phyloP scores from a whole-genome alignment of 1,140 invertebrate genomes.

The Polypedilum pembai region DNA sequence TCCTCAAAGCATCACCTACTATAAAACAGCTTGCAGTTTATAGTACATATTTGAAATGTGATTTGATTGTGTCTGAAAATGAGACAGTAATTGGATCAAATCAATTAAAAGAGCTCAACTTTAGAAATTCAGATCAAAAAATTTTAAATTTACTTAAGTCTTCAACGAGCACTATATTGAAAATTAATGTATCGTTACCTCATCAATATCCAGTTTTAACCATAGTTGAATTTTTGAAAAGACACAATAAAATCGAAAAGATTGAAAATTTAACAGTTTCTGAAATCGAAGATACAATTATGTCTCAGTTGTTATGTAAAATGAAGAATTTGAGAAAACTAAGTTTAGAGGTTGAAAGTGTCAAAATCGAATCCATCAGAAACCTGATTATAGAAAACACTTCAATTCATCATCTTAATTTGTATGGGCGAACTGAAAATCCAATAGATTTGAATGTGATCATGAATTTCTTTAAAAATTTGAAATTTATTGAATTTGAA shows the following conservation, averaged over 20 bases:
- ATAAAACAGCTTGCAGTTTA: not conserved
- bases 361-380: not conserved
- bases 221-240: not conserved
- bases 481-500: not conserved
- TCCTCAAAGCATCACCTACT: not conserved
- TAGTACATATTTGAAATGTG: not conserved
- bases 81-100: not conserved
- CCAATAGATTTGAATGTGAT: not conserved
- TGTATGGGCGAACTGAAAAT: not conserved
- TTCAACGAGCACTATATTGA: not conserved
- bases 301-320: not conserved
- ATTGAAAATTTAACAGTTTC: not conserved
- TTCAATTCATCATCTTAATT: not conserved
- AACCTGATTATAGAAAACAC: not conserved
- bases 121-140: slow-evolving; percentile 20
- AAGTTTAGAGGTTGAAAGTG: not conserved
- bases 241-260: not conserved
- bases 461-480: not conserved
- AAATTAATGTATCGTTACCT: not conserved
- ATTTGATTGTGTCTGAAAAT: not conserved
- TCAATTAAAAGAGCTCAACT: not conserved
- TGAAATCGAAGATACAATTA: not conserved
- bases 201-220: not conserved
- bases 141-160: not conserved
- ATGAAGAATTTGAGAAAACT: not conserved